phyloP scores from a whole-genome alignment of 2,888 invertebrate genomes.

The Calliphora vomitoria region DNA sequence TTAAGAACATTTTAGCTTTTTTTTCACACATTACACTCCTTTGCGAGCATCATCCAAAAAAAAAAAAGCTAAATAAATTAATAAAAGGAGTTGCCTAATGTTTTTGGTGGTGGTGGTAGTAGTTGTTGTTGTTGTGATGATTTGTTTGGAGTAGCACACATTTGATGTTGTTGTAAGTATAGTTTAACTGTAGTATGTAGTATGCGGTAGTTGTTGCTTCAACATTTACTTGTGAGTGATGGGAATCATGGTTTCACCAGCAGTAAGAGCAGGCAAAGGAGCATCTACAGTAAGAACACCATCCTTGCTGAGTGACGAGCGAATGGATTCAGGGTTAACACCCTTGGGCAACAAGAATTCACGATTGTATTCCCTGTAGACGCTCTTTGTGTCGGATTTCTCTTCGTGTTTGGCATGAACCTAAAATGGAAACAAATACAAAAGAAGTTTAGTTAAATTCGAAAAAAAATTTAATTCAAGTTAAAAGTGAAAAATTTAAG shows the following conservation, averaged over 20 bases:
- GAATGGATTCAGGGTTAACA: conserved; percentile 97
- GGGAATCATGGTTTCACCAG: conserved; percentile 85
- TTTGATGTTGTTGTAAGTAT: conserved; percentile 21
- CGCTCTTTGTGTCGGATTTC: conserved; percentile 97
- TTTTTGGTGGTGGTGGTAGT: conserved; percentile 40
- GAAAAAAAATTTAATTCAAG: too few species aligned
- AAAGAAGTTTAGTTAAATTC: background rate
- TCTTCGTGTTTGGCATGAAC: conserved; percentile 99
- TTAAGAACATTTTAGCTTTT: conserved; percentile 39
- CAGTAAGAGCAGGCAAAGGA: conserved; percentile 92
- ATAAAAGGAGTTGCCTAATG: conserved; percentile 40
- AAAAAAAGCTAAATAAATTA: conserved; percentile 20
- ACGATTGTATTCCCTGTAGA: conserved; percentile 98
- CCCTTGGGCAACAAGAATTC: conserved; percentile 98
- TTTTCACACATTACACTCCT: background rate
- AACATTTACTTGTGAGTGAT: conserved; percentile 83
- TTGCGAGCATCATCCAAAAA: background rate
- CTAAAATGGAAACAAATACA: conserved; percentile 85
- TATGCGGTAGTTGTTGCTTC: conserved; percentile 11
- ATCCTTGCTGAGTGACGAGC: conserved; percentile 97
- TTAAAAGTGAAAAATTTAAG: too few species aligned
- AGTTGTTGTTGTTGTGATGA: conserved; percentile 56
- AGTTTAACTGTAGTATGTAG: conserved; percentile 27
- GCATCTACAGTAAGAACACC: conserved; percentile 98
- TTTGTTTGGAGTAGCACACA: conserved; percentile 53